These are phyloP conservation scores for Arctocebus calabarensis DNA, from an alignment of 2,797 vertebrate genomes.

Conservation along the genomic window DNA sequence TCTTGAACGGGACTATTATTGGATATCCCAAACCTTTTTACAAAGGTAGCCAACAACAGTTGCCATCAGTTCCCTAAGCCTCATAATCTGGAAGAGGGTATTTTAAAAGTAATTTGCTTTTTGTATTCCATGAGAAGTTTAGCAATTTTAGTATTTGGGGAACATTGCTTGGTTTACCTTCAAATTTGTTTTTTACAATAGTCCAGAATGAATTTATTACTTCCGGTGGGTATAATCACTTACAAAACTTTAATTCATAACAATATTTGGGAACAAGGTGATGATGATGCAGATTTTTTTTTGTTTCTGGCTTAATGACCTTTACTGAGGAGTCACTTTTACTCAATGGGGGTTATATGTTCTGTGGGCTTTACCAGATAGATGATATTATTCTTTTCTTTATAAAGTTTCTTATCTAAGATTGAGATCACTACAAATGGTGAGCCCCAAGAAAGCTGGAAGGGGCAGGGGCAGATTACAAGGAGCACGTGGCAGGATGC, in stretches of 20 bases:
- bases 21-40: conserved; percentile 68
- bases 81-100: conserved; percentile 57
- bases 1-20: conserved; percentile 68
- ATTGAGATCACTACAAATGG: background rate
- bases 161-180: conserved; percentile 59
- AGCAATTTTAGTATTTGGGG: conserved; percentile 41
- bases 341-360: background rate
- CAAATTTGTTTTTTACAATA: conserved; percentile 62
- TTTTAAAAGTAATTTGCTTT: conserved; percentile 74
- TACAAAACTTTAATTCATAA: conserved; percentile 58
- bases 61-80: conserved; percentile 18
- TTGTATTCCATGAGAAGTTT: conserved; percentile 58
- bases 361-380: background rate
- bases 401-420: background rate
- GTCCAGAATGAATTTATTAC: conserved; percentile 9
- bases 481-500: background rate
- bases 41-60: conserved; percentile 59
- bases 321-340: background rate
- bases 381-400: conserved; percentile 12
- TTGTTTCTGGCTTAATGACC: conserved; percentile 69
- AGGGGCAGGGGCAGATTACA: background rate
- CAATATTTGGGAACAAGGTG: conserved; percentile 40
- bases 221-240: conserved; percentile 44
- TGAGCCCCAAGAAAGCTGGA: background rate
- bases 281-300: conserved; percentile 32